Conservation (phyloP, 2,888 invertebrate genomes). For the Ceraclea dissimilis region DNA sequence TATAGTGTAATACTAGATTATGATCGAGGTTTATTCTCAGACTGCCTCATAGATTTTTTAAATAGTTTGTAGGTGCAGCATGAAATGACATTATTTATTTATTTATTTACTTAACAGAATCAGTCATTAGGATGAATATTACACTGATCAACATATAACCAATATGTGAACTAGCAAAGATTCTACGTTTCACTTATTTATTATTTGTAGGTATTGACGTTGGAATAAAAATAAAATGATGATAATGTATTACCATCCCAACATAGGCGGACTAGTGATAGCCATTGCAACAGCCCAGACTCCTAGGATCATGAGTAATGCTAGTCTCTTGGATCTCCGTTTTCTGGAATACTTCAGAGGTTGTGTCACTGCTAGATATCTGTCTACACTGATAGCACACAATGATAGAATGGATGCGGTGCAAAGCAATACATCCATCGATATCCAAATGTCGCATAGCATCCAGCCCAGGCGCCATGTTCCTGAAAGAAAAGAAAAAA, state of each 20-base stretch:
- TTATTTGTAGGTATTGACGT: too few relatives aligned
- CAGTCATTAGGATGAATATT: too few relatives aligned
- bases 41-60: too few relatives aligned
- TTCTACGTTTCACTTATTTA: too few relatives aligned
- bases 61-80: too few relatives aligned
- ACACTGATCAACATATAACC: too few relatives aligned
- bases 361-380: conserved; percentile 88
- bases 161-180: too few relatives aligned
- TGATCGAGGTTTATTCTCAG: too few relatives aligned
- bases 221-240: too few relatives aligned
- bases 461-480: conserved; percentile 87
- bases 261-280: conserved; percentile 90
- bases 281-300: conserved; percentile 87
- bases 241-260: conserved; percentile 89
- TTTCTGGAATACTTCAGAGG: conserved; percentile 87
- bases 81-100: too few relatives aligned
- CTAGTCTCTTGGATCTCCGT: conserved; percentile 76
- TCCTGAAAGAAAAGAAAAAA: conserved; percentile 46
- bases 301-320: conserved; percentile 76
- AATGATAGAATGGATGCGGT: conserved; percentile 89
- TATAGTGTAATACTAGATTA: too few relatives aligned
- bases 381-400: conserved; percentile 85
- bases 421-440: conserved; percentile 85
- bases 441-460: conserved; percentile 86
- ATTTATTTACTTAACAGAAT: too few relatives aligned